Conservation (phyloP, 1,140 invertebrate genomes). For the Leptopilina clavipes region DNA sequence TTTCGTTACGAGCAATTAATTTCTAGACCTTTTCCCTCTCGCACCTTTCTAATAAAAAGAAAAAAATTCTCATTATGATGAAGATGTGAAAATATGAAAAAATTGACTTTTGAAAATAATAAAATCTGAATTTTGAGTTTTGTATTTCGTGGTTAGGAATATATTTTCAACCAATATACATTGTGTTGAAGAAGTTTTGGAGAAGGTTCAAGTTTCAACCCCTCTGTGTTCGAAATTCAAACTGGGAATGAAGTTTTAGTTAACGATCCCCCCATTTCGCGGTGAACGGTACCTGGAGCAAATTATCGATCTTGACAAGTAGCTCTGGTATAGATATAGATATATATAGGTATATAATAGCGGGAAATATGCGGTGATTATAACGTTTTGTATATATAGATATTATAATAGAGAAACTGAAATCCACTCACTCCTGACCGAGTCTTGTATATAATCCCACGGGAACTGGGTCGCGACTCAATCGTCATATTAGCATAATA, state of each 20-base stretch:
- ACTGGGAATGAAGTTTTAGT: slow-evolving; percentile 4
- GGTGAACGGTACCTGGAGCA: slow-evolving; percentile 16
- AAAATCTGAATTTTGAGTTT: no score
- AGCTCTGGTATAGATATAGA: slow-evolving; percentile 18
- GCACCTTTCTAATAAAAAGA: no score
- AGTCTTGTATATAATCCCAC: slow-evolving; percentile 1
- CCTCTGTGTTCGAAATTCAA: slow-evolving; percentile 20
- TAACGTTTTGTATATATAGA: neutral
- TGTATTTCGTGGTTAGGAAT: slow-evolving; percentile 14
- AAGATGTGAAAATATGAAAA: no score
- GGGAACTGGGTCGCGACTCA: slow-evolving; percentile 25
- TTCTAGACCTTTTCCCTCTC: neutral
- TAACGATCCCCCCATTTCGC: slow-evolving; percentile 21
- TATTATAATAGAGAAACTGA: slow-evolving; percentile 8
- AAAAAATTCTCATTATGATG: no score
- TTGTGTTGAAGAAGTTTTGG: slow-evolving; percentile 16
- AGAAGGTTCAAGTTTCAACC: slow-evolving; percentile 20
- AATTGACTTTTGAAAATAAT: no score
- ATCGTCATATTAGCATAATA: slow-evolving; percentile 30
- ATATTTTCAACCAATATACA: neutral
- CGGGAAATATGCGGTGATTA: slow-evolving; percentile 10
- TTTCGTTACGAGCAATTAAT: neutral
- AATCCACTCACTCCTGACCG: slow-evolving; percentile 18
- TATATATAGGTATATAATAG: no score
- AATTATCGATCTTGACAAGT: slow-evolving; percentile 28